Conservation (phyloP, 2,797 vertebrate species). For the Cyprinella venusta region DNA sequence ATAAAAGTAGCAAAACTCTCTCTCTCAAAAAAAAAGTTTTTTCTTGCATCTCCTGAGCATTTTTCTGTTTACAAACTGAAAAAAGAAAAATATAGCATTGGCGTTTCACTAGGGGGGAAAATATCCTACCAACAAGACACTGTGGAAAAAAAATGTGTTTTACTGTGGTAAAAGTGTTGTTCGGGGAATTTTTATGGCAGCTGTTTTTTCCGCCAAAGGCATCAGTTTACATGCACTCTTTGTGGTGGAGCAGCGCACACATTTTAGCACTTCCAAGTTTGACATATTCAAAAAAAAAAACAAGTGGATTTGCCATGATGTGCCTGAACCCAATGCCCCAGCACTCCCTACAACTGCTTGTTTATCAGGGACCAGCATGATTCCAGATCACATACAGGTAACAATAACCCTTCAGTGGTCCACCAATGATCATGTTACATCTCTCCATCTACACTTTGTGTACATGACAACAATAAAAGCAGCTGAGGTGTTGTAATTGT, state of each 20-base stretch:
- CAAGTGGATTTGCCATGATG: slow-evolving; percentile 25
- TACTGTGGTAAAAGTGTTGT: not conserved
- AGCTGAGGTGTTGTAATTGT: slow-evolving; percentile 66
- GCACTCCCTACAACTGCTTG: slow-evolving; percentile 58
- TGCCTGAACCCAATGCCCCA: slow-evolving; percentile 64
- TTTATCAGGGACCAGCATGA: slow-evolving; percentile 58
- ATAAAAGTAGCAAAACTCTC: not conserved
- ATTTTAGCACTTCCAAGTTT: not conserved
- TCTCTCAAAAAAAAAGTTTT: not conserved
- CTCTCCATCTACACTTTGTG: slow-evolving; percentile 59
- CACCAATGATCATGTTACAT: slow-evolving; percentile 58
- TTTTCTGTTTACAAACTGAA: slow-evolving; percentile 16
- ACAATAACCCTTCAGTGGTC: slow-evolving; percentile 35
- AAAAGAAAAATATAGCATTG: not conserved
- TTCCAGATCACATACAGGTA: slow-evolving; percentile 23
- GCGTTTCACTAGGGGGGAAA: not conserved
- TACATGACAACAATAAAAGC: slow-evolving; percentile 65
- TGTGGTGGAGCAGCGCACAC: not conserved
- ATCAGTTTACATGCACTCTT: not conserved
- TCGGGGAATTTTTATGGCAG: not conserved
- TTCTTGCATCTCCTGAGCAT: not conserved
- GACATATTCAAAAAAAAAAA: slow-evolving; percentile 3
- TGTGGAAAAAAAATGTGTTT: slow-evolving; percentile 20
- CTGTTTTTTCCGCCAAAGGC: slow-evolving; percentile 37
- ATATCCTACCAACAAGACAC: slow-evolving; percentile 33